Conservation (phyloP, 2,888 invertebrate genomes). For the Torymus aiolomorphi region DNA sequence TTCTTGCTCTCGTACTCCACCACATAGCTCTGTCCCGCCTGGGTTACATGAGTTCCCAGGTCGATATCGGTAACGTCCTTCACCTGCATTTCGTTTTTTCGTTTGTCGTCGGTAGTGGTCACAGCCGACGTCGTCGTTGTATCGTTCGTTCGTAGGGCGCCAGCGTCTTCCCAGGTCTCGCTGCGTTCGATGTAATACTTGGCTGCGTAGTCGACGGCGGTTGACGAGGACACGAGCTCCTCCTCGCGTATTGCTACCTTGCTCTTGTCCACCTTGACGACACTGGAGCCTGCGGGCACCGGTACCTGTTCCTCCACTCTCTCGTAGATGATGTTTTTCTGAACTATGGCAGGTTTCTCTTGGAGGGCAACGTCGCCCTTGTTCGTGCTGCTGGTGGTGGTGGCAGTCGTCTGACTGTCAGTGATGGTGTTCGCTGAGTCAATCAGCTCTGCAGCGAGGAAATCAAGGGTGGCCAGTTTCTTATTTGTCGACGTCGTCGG, state of each 20-base stretch:
- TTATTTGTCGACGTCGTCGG: slow-evolving; percentile 10
- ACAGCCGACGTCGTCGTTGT: slow-evolving; percentile 58
- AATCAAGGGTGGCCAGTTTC: slow-evolving; percentile 46
- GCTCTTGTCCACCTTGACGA: slow-evolving; percentile 30
- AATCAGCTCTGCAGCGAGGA: slow-evolving; percentile 51
- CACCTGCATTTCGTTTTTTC: slow-evolving; percentile 68
- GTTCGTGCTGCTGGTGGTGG: background rate
- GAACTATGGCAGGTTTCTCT: slow-evolving; percentile 20
- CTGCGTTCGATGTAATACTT: slow-evolving; percentile 39
- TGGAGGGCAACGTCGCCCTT: background rate
- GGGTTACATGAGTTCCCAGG: background rate
- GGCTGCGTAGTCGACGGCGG: slow-evolving; percentile 46
- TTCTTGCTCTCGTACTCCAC: slow-evolving; percentile 41
- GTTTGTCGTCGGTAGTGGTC: slow-evolving; percentile 61
- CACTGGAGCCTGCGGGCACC: background rate
- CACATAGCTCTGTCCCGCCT: slow-evolving; percentile 25
- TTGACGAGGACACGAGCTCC: slow-evolving; percentile 35
- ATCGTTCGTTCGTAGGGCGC: slow-evolving; percentile 55
- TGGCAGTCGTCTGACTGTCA: background rate
- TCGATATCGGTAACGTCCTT: slow-evolving; percentile 71
- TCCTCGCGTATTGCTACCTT: slow-evolving; percentile 34
- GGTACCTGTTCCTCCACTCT: slow-evolving; percentile 30
- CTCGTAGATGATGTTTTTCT: slow-evolving; percentile 43
- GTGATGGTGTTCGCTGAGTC: slow-evolving; percentile 44
- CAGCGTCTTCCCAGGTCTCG: slow-evolving; percentile 36